Conservation (phyloP, 2,888 invertebrate species). For the Rhorus exstirpatorius region DNA sequence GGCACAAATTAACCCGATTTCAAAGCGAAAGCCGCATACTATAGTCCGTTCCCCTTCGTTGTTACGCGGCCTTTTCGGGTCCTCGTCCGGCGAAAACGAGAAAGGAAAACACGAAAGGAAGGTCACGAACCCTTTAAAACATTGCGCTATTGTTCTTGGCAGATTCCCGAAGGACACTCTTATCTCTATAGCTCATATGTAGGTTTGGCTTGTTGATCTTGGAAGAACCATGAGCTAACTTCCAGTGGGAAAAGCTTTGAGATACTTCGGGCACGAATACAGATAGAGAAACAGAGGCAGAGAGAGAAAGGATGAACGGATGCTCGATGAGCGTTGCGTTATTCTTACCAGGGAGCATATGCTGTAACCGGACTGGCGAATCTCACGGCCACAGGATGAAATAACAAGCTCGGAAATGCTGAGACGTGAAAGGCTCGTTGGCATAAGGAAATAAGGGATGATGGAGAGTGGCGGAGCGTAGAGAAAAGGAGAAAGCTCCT, state of each 20-base stretch:
- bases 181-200: constrained; percentile 75
- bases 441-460: constrained; percentile 47
- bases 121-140: constrained; percentile 79
- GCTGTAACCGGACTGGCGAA: constrained; percentile 48
- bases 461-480: constrained; percentile 51
- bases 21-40: background rate
- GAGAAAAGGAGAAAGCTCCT: constrained; percentile 68
- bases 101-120: constrained; percentile 28
- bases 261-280: constrained; percentile 42
- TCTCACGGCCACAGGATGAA: constrained; percentile 60
- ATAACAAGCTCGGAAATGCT: constrained; percentile 67
- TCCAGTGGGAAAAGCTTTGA: constrained; percentile 53
- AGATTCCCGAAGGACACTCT: constrained; percentile 80
- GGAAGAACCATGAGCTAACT: constrained; percentile 74
- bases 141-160: constrained; percentile 79
- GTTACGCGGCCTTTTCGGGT: constrained; percentile 24
- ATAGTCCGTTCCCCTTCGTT: background rate
- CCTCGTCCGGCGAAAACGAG: background rate
- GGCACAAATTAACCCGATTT: background rate
- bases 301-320: constrained; percentile 66
- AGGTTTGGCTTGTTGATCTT: constrained; percentile 82
- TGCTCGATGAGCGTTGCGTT: constrained; percentile 63
- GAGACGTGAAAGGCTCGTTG: constrained; percentile 36
- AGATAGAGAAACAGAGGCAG: constrained; percentile 71
- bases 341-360: constrained; percentile 32